phyloP scores from a whole-genome alignment of 2,113 vertebrate species.

The Labeo rohita region DNA sequence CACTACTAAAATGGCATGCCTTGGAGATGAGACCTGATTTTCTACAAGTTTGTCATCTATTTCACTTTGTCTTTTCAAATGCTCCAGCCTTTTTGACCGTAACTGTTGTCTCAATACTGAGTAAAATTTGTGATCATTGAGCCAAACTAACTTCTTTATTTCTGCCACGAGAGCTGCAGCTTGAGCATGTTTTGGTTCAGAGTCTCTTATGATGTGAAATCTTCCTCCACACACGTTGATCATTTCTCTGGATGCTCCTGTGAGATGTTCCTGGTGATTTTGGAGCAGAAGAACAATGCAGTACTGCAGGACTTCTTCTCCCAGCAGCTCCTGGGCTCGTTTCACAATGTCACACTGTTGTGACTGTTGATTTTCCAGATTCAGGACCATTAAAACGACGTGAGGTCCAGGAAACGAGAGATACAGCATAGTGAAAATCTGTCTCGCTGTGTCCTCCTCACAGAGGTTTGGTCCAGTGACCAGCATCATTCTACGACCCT shows the following conservation, averaged over 20 bases:
- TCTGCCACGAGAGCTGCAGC: neutral
- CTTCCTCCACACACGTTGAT: conserved; percentile 8
- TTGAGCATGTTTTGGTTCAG: neutral
- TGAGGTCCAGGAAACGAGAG: conserved; percentile 3
- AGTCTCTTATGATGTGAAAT: neutral
- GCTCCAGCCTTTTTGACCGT: too few relatives aligned
- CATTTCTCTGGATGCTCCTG: neutral
- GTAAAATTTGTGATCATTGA: neutral
- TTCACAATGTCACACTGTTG: conserved; percentile 6
- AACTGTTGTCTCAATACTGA: neutral
- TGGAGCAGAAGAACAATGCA: conserved; percentile 17
- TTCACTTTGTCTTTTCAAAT: too few relatives aligned
- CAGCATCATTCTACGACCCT: conserved; percentile 1
- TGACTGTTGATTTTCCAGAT: conserved; percentile 5
- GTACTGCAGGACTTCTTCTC: conserved; percentile 7
- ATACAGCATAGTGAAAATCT: neutral
- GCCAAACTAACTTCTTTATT: neutral
- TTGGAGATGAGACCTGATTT: too few relatives aligned
- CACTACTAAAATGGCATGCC: too few relatives aligned
- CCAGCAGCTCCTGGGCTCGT: conserved; percentile 12
- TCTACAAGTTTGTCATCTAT: too few relatives aligned
- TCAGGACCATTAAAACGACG: neutral
- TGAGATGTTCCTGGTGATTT: neutral
- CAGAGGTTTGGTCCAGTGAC: conserved; percentile 25
- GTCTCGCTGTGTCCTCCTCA: conserved; percentile 4